Conservation (phyloP, 35 echinoderm and acorn worm genomes). For the Ptychodera flava region DNA sequence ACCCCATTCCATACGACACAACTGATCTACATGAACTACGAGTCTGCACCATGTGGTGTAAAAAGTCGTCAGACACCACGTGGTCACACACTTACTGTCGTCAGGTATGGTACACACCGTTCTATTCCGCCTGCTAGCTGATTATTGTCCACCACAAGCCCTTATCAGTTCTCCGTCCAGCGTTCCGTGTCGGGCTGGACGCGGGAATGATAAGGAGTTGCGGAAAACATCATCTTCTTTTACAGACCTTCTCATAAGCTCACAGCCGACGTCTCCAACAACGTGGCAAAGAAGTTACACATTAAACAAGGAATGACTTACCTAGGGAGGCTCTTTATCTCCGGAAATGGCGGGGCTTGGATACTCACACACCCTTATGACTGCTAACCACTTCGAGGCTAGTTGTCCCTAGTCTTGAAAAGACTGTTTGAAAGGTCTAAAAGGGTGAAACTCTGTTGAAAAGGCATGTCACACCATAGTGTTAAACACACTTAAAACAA, state of each 20-base stretch:
- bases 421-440: not conserved
- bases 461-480: too few relatives aligned
- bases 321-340: too few relatives aligned
- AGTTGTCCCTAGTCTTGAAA: not conserved
- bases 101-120: not conserved
- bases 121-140: not conserved
- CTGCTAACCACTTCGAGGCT: not conserved
- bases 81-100: not conserved
- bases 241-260: not conserved
- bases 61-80: not conserved
- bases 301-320: too few relatives aligned
- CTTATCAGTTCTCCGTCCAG: slow-evolving; percentile 35
- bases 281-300: too few relatives aligned
- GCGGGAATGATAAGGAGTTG: slow-evolving; percentile 24
- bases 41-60: not conserved
- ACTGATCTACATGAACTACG: not conserved
- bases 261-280: not conserved
- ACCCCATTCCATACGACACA: not conserved
- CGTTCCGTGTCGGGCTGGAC: not conserved
- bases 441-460: too few relatives aligned
- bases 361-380: not conserved
- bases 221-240: slow-evolving; percentile 5
- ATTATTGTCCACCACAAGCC: slow-evolving; percentile 17
- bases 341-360: too few relatives aligned
- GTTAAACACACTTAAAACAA: too few relatives aligned